Evolutionary conservation across 2,797 vertebrate genomes (phyloP), one percentile per base, ranked within the genome.

Genomic region (Enteromius trimaculatus): DNA sequence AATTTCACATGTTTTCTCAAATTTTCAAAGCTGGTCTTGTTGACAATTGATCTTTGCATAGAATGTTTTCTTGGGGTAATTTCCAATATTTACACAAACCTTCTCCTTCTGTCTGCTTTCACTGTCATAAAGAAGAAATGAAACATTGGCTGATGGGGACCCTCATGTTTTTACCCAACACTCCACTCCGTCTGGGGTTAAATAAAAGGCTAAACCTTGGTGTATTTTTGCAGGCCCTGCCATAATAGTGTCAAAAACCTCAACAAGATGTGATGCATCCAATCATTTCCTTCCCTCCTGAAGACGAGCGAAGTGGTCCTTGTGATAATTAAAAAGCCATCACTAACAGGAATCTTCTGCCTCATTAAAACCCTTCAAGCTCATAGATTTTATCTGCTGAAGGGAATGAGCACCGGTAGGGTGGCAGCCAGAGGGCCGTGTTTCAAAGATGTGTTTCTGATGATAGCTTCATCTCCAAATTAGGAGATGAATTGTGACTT

Each of bases 321-420:
- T 88, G 85, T 47, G 86, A 90, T 90, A 92, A 94, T 92, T 92
- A 94, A 92, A 92, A 91, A 87, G 82, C 84, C 71, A 47, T 89
- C 1, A 75, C 87, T 87, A 68, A 72, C 68, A 87, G 83, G 39
- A 75, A 89, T 88, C 75, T 83, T 84, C 87, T 88, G 84, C 83
- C 90, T 93, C 90, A 92, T 94, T 94, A 93, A 87, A 83, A 89
- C 84, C 84, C 86, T 72, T 85, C 85, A 68, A 85, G 86, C 86
- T 88, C 29, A 23, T 85, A 88, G 81, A 91, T 84, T 83, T 71
- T 85, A 85, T 86, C 81, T 81, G 69, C 76, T 85, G 71, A 81
- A 68, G 49, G 77, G 64, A 77, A 75, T 68, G 77, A 77, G 69
- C 85, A 82, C 84, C 86, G 64, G 76, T 81, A 53, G 79, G 80